A percentile compares a stretch with the other conserved stretches of the same genome.
phyloP scores from a whole-genome alignment of 2,113 vertebrate species.

The Bettongia penicillata region DNA sequence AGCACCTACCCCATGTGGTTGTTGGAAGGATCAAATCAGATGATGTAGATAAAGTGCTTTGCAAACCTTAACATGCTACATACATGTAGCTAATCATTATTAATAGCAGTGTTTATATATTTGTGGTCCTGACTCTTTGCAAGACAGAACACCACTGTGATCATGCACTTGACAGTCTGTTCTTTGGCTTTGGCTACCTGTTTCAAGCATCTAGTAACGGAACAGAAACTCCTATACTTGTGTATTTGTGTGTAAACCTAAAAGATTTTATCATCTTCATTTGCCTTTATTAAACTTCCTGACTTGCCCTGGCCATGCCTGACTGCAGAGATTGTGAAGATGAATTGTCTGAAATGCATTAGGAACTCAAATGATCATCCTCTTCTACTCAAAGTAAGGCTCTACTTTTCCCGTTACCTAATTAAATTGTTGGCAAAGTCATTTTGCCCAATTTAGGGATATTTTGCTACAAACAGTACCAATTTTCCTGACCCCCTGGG shows the following conservation, averaged over 20 bases:
- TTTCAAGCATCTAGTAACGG: conserved; percentile 75
- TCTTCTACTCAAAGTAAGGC: conserved; percentile 14
- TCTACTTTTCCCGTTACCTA: neutral
- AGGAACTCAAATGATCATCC: neutral
- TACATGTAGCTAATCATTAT: too few species aligned
- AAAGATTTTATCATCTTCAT: conserved; percentile 71
- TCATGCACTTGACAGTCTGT: neutral
- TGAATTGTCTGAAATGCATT: conserved; percentile 21
- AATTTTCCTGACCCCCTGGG: neutral
- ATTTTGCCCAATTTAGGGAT: neutral
- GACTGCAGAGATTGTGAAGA: neutral
- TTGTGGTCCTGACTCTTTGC: conserved; percentile 3
- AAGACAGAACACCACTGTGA: conserved; percentile 29
- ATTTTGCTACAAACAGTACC: neutral
- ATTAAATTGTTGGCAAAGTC: neutral
- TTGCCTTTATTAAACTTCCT: conserved; percentile 62
- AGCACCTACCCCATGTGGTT: too few species aligned
- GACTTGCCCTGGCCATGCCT: conserved; percentile 58
- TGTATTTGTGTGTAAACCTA: conserved; percentile 76
- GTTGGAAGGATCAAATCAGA: too few species aligned
- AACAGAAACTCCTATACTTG: conserved; percentile 66
- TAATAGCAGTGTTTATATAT: neutral
- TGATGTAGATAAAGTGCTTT: too few species aligned
- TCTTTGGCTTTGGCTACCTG: conserved; percentile 62
- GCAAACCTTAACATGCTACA: too few species aligned